phyloP scores from a whole-genome alignment of 1,140 invertebrate species.

The Chironomus striatipennis region DNA sequence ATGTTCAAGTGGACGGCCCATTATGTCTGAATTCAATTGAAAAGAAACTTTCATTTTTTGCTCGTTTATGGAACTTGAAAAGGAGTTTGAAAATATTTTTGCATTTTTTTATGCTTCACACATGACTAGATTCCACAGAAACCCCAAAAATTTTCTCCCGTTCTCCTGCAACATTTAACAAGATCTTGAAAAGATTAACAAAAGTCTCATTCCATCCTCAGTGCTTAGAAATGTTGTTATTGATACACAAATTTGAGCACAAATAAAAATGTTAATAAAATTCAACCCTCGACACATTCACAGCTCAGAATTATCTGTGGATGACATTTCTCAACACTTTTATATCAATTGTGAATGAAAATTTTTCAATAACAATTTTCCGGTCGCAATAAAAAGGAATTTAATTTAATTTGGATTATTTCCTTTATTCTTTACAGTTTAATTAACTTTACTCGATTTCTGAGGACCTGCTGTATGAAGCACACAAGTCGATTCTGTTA shows the following conservation, averaged over 20 bases:
- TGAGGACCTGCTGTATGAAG: neutral
- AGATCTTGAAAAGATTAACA: too few species aligned
- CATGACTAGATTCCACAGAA: neutral
- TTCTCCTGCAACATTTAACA: too few species aligned
- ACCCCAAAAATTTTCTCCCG: too few species aligned
- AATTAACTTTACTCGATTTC: neutral
- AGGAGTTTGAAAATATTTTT: neutral
- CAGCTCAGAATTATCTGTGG: neutral
- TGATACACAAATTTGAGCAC: constrained; percentile 18
- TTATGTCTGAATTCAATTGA: neutral
- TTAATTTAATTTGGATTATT: constrained; percentile 23
- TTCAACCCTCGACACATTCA: neutral
- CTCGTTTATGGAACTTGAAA: neutral
- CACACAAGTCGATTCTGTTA: neutral
- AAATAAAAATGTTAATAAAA: constrained; percentile 24
- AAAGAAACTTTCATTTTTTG: neutral
- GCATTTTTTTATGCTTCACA: neutral
- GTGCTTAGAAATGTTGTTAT: neutral
- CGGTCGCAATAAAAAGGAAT: constrained; percentile 9
- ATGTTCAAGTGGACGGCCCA: neutral
- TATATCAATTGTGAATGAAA: neutral
- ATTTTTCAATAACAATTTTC: constrained; percentile 19
- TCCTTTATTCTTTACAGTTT: neutral
- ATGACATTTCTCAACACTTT: constrained; percentile 18
- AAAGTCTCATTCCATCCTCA: too few species aligned